These are phyloP conservation scores for Drosophila rufa DNA, from an alignment of 1,140 invertebrate genomes.

Conservation along the genomic window DNA sequence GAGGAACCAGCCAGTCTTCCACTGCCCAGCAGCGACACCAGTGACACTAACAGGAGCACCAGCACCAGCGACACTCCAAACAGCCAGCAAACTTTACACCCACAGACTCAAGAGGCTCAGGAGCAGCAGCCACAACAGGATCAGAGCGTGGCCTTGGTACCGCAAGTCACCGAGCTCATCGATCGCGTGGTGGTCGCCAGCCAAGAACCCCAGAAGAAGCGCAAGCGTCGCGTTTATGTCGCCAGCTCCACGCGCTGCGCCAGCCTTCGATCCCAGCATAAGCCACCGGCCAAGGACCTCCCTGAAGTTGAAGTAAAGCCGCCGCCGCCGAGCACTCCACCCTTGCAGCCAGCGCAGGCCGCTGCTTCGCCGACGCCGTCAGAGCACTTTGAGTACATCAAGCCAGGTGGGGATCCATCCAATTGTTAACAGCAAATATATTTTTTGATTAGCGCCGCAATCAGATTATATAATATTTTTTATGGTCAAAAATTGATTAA, in stretches of 20 bases:
- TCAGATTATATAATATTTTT: conserved; percentile 27
- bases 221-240: conserved; percentile 57
- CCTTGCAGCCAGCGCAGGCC: conserved; percentile 15
- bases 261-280: conserved; percentile 54
- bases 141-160: conserved; percentile 23
- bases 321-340: conserved; percentile 17
- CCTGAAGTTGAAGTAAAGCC: neutral
- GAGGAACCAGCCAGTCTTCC: conserved; percentile 81
- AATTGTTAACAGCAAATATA: conserved; percentile 4
- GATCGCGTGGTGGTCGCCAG: conserved; percentile 1
- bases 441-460: conserved; percentile 18
- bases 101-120: neutral
- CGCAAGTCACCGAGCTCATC: conserved; percentile 9
- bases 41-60: conserved; percentile 19
- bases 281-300: conserved; percentile 3
- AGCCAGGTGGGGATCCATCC: conserved; percentile 46
- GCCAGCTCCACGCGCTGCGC: conserved; percentile 48
- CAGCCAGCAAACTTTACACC: neutral
- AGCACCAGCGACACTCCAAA: neutral
- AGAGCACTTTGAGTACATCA: conserved; percentile 52
- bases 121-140: conserved; percentile 5
- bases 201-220: conserved; percentile 21
- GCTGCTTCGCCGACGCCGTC: conserved; percentile 55
- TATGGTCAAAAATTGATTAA: conserved; percentile 5
- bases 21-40: conserved; percentile 42